A percentile compares a stretch with the other conserved stretches of the same genome.
phyloP scores from a whole-genome alignment of 2,113 vertebrate species.

The Sinocyclocheilus anshuiensis region DNA sequence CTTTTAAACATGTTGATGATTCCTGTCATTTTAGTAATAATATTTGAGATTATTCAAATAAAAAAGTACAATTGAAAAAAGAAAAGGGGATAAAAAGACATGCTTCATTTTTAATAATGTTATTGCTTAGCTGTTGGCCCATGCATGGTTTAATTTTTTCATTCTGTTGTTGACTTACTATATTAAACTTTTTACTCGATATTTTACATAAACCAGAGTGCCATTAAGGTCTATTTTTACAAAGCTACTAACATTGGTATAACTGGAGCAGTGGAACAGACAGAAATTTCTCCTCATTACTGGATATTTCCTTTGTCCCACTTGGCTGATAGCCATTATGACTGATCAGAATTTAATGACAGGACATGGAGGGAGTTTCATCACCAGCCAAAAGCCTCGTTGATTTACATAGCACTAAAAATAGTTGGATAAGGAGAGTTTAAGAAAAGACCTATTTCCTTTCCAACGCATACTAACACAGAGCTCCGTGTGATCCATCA shows the following conservation, averaged over 20 bases:
- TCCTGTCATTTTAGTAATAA: neutral
- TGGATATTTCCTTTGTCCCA: conserved; percentile 73
- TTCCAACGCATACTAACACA: conserved; percentile 74
- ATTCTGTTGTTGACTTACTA: neutral
- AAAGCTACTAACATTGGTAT: conserved; percentile 40
- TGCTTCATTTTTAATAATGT: neutral
- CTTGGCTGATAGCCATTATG: conserved; percentile 76
- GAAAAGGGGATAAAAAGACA: neutral
- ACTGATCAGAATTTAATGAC: conserved; percentile 82
- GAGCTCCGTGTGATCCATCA: conserved; percentile 73
- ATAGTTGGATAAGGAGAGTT: conserved; percentile 82
- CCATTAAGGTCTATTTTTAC: conserved; percentile 30
- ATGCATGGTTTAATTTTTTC: neutral
- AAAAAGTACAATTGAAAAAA: neutral
- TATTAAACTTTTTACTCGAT: neutral
- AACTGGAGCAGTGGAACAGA: conserved; percentile 40
- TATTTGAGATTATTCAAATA: neutral
- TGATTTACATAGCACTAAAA: conserved; percentile 85
- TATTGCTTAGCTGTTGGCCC: neutral
- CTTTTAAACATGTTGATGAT: neutral
- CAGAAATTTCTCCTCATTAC: conserved; percentile 67
- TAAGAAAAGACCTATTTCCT: conserved; percentile 81
- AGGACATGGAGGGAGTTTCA: conserved; percentile 75
- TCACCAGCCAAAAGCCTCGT: conserved; percentile 74
- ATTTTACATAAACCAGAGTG: neutral